phyloP scores from a whole-genome alignment of 1,140 invertebrate genomes.

The Eufriesea mexicana region DNA sequence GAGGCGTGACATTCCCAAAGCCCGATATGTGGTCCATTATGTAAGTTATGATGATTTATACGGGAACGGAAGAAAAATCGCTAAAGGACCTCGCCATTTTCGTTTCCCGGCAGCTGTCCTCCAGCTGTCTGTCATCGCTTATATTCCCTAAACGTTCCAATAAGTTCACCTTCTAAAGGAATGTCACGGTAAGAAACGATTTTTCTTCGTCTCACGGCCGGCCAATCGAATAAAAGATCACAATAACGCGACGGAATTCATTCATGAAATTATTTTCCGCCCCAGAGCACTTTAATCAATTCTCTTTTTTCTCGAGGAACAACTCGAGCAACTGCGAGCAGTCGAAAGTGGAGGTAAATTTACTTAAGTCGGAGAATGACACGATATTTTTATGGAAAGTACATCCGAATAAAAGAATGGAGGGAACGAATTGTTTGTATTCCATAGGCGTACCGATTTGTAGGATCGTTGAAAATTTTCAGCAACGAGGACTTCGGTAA shows the following conservation, averaged over 20 bases:
- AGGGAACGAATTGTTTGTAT: no score
- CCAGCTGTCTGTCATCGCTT: conserved; percentile 48
- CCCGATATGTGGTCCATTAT: neutral
- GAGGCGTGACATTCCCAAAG: neutral
- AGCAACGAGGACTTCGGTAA: neutral
- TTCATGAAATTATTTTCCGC: conserved; percentile 30
- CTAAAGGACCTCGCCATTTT: conserved; percentile 5
- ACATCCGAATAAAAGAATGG: neutral
- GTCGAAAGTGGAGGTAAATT: neutral
- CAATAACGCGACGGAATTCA: conserved; percentile 8
- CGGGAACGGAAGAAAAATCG: neutral
- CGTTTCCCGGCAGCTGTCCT: conserved; percentile 34
- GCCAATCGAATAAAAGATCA: conserved; percentile 1
- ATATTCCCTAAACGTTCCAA: conserved; percentile 48
- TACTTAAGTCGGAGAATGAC: neutral
- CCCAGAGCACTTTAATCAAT: neutral
- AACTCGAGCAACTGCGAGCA: no score
- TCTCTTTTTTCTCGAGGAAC: neutral
- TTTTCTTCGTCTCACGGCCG: neutral
- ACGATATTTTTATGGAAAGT: neutral
- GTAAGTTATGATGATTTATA: conserved; percentile 8
- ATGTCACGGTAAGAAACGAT: conserved; percentile 28
- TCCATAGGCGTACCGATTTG: neutral
- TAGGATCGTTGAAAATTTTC: conserved; percentile 18
- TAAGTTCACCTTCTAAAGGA: neutral